Evolutionary conservation across 2,113 vertebrate genomes (phyloP).

Genomic region (Cynocephalus volans): DNA sequence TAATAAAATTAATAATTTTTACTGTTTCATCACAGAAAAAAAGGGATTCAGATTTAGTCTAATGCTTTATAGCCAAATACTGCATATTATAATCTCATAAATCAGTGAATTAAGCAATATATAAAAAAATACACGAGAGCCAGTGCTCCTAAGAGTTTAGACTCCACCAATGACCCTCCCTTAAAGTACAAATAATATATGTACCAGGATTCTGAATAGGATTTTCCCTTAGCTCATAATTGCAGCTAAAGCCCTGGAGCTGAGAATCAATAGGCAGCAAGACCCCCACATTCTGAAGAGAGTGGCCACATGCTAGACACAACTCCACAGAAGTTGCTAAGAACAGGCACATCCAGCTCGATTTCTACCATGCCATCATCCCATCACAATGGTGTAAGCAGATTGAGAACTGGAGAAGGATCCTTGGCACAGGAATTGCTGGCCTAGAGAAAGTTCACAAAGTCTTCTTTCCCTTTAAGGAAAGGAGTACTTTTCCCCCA

Average conservation of each 20-base stretch:
- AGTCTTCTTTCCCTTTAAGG: not conserved
- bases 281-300: not conserved
- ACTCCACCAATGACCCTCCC: not conserved
- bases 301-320: not conserved
- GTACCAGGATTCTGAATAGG: not conserved
- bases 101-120: not conserved
- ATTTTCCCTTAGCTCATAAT: not conserved
- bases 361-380: not conserved
- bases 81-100: not conserved
- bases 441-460: not conserved
- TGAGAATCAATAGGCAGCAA: not conserved
- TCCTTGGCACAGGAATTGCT: not conserved
- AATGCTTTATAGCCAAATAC: not conserved
- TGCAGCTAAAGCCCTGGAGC: not conserved
- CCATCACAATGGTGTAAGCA: not conserved
- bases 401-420: not conserved
- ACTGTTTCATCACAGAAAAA: not conserved
- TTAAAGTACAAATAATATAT: not conserved
- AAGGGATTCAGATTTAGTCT: not conserved
- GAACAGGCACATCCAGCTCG: too few species aligned
- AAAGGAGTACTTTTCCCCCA: not conserved
- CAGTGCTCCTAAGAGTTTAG: not conserved
- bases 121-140: not conserved
- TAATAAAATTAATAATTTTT: not conserved
- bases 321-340: not conserved